Conservation (phyloP, 2,797 vertebrate species). For the Margarornis squamiger region DNA sequence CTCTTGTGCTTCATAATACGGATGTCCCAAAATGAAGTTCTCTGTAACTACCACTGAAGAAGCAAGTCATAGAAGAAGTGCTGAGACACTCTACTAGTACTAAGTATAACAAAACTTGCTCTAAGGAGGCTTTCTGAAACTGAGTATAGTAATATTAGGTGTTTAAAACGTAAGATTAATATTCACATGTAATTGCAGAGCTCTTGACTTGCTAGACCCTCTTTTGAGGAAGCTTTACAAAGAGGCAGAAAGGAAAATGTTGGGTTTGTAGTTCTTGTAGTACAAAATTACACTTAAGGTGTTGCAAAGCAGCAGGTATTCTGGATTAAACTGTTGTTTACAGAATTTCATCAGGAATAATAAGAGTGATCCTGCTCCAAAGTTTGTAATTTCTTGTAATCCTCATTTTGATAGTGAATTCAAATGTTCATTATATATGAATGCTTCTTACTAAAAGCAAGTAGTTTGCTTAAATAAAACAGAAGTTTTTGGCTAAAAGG, state of each 20-base stretch:
- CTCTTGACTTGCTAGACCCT: slow-evolving; percentile 46
- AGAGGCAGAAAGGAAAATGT: neutral
- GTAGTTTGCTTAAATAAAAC: slow-evolving; percentile 43
- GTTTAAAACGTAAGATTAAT: slow-evolving; percentile 49
- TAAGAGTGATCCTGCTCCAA: slow-evolving; percentile 19
- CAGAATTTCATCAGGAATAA: slow-evolving; percentile 32
- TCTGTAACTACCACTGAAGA: neutral
- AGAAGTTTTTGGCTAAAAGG: slow-evolving; percentile 32
- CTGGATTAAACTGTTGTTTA: slow-evolving; percentile 36
- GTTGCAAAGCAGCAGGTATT: slow-evolving; percentile 31
- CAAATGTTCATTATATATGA: slow-evolving; percentile 19
- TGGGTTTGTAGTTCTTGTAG: slow-evolving; percentile 40
- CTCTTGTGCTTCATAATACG: slow-evolving; percentile 89
- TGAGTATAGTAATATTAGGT: slow-evolving; percentile 36
- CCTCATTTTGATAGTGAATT: slow-evolving; percentile 52
- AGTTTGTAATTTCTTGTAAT: slow-evolving; percentile 49
- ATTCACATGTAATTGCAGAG: slow-evolving; percentile 54
- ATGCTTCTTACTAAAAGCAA: slow-evolving; percentile 51
- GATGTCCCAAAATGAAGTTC: slow-evolving; percentile 76
- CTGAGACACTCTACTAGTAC: neutral
- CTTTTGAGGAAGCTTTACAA: neutral
- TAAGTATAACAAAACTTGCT: slow-evolving; percentile 6
- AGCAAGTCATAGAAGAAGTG: slow-evolving; percentile 33
- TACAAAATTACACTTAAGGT: slow-evolving; percentile 15
- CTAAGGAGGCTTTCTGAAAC: slow-evolving; percentile 52